Evolutionary conservation across 2,888 invertebrate species (phyloP), one percentile per base, ranked within the genome.

Genomic region (Drosophila bunnanda): DNA sequence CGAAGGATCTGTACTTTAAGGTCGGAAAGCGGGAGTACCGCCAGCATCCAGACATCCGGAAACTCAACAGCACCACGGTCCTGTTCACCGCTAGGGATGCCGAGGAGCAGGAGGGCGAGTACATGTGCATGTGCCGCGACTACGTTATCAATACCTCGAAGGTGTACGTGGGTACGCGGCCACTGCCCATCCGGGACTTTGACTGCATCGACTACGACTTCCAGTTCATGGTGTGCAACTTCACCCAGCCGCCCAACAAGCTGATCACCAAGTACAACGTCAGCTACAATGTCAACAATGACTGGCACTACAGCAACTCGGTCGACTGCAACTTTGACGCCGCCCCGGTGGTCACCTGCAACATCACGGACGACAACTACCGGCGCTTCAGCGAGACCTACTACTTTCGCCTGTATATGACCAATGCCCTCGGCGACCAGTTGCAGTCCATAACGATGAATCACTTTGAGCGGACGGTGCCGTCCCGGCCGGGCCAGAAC

Each of bases 171-270:
- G 94, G 94, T 43, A 92, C 93, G 43, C 93, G 94, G 60, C 97
- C 97, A 1, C 90, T 93, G 68, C 91, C 93, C 78, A 95, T 96
- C 4, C 91, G 93, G 10, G 94, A 96, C 90, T 97, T 97, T 85
- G 92, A 93, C 30, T 98, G 97, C 89, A 92, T 95, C 54, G 95
- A 96, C 13, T 93, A 94, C 76, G 96, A 97, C 90, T 95, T 96
- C 93, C 94, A 95, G 58, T 94, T 94, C 80, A 92, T 97, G 78
- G 95, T 94, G 15, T 98, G 97, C 89, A 93, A 94, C 2, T 97
- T 97, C 95, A 94, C 93, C 0, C 93, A 93, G 50, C 94, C 95
- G 1, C 84, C 93, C 92, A 95, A 92, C 91, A 94, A 93, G 75
- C 92, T 95, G 13, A 75, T 79, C 22, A 95, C 96, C 0, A 91